Base-by-base conservation (phyloP, 2,888 invertebrate genomes). In the Tineola bisselliella region DNA sequence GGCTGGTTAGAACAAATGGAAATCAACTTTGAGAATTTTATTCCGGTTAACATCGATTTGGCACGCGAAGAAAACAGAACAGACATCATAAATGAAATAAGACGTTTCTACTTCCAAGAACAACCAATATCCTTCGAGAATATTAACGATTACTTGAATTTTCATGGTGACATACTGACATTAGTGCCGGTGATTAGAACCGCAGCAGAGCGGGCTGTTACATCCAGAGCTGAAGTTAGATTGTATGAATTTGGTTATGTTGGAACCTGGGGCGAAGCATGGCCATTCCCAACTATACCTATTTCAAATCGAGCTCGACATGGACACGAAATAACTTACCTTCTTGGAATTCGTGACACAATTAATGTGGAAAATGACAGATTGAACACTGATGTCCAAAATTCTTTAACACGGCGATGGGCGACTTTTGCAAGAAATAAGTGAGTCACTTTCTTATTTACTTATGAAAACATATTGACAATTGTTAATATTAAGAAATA, bases 91-190 rank as follows among this genome's bases (percentile, higher is more conserved):
- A 67, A 71, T 8, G 61, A 62, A 1, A 74, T 86, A 17, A 71
- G 74, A 19, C 67, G 74, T 0, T 75, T 70, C 61, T 87, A 87
- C 64, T 86, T 84, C 56, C 65, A 66, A 0, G 69, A 71, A 11
- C 70, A 65, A 18, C 70, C 65, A 43, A 76, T 77, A 69, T 74
- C 67, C 1, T 73, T 74, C 0, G 76, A 81, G 59, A 38, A 10
- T 38, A 54, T 54, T 54, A 72, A 77, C 61, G 81, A 84, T 63
- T 87, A 68, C 62, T 69, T 87, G 31, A 76, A 77, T 15, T 87
- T 76, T 61, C 69, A 81, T 44, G 86, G 87, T 18, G 87, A 87
- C 57, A 76, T 75, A 3, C 65, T 79, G 31, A 70, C 81, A 5
- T 65, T 76, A 1, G 70, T 82, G 5, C 73, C 87, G 0, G 69